Evolutionary conservation across 2,888 invertebrate genomes (phyloP), one percentile per base, ranked within the genome.

Genomic region (Cerceris ruficornis): DNA sequence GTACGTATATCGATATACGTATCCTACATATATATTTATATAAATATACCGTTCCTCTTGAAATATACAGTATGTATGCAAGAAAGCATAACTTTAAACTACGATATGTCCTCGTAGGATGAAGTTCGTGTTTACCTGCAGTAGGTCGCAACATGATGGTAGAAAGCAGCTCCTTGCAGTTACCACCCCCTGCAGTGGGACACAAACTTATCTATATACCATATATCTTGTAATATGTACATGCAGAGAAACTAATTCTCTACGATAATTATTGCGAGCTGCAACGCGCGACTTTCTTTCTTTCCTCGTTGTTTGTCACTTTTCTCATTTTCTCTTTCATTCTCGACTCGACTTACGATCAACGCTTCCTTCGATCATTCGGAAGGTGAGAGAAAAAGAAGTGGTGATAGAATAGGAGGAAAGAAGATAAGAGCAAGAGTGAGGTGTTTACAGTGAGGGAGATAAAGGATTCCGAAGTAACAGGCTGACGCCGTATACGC

Each of bases 121-220:
- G 85, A 92, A 91, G 92, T 92, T 92, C 92, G 92, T 92, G 91
- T 92, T 92, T 92, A 92, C 92, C 92, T 92, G 92, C 91, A 91
- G 91, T 92, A 90, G 92, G 91, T 92, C 81, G 92, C 92, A 92
- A 92, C 90, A 90, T 90, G 91, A 90, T 90, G 91, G 89, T 90
- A 91, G 90, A 90, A 89, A 91, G 91, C 91, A 92, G 91, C 92
- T 92, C 91, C 92, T 92, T 91, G 91, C 92, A 91, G 92, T 92
- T 92, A 92, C 92, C 91, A 92, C 92, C 92, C 92, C 92, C 92
- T 92, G 92, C 91, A 92, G 92, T 90, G 91, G 92, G 91, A 92
- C 92, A 92, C 92, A 92, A 92, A 92, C 92, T 92, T 91, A 91
- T 92, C 92, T 92, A 92, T 92, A 92, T 90, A 91, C 91, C 91